Percentiles rank a stretch among this genome's conserved stretches.
Conservation (phyloP, 2,113 vertebrate species). For the Perca fluviatilis region DNA sequence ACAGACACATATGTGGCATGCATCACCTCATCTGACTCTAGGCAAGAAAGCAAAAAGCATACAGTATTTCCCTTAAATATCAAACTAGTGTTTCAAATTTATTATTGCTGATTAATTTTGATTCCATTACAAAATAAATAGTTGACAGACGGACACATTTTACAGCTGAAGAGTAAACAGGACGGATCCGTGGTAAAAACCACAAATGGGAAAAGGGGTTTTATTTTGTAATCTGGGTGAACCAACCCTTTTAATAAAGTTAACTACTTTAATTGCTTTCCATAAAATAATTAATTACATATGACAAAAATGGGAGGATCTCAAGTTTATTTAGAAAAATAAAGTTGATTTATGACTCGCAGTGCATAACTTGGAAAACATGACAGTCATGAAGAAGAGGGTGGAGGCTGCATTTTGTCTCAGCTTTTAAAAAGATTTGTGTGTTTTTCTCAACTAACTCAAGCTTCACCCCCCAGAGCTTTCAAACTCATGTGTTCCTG, state of each 20-base stretch:
- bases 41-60: no score
- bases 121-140: no score
- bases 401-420: not conserved
- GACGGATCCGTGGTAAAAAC: not conserved
- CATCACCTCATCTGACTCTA: no score
- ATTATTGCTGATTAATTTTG: no score
- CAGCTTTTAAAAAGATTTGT: no score
- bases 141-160: no score
- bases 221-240: not conserved
- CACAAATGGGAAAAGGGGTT: not conserved
- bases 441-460: no score
- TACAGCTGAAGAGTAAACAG: not conserved
- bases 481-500: no score
- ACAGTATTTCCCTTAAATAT: no score
- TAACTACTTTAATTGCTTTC: not conserved
- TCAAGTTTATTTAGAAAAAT: not conserved
- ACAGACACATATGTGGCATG: not conserved
- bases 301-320: not conserved
- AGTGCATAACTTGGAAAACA: not conserved
- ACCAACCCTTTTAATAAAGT: not conserved
- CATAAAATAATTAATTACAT: not conserved
- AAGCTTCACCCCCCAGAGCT: no score
- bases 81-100: no score
- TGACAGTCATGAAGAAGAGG: not conserved
- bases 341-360: constrained; percentile 2